phyloP scores from a whole-genome alignment of 2,888 invertebrate species.

The Drosophila neutralis region DNA sequence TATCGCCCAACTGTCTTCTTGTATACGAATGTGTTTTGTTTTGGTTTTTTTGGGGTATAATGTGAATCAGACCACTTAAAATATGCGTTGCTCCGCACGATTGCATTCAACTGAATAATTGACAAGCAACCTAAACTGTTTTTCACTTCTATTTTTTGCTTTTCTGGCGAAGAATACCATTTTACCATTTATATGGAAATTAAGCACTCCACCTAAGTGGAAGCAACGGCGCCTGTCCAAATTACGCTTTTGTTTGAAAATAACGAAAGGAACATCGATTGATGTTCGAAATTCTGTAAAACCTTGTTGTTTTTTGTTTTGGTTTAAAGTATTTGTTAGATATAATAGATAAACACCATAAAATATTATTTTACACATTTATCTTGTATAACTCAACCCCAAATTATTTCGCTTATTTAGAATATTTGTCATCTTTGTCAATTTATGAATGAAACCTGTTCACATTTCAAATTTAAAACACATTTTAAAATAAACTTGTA shows the following conservation, averaged over 20 bases:
- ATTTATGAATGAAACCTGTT: no score
- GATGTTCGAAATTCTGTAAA: neutral
- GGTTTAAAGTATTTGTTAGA: neutral
- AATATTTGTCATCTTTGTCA: no score
- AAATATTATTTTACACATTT: neutral
- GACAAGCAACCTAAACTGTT: constrained; percentile 52
- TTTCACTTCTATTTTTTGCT: constrained; percentile 18
- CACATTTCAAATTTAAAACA: neutral
- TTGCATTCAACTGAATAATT: constrained; percentile 60
- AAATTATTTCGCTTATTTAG: neutral
- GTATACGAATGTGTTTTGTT: neutral
- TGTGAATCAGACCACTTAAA: constrained; percentile 59
- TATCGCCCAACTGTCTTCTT: constrained; percentile 56
- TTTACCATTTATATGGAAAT: constrained; percentile 5
- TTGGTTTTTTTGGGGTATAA: constrained; percentile 25
- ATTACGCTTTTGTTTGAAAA: neutral
- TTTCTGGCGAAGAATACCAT: neutral
- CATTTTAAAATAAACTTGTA: no score
- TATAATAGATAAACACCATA: neutral
- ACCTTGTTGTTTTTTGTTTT: neutral
- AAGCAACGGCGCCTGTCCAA: neutral
- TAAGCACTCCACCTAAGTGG: neutral
- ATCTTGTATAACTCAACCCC: neutral
- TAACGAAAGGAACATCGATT: neutral
- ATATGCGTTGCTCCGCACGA: constrained; percentile 42